phyloP scores from a whole-genome alignment of 2,113 vertebrate species.

The Pseudolaguvia tuberculata region DNA sequence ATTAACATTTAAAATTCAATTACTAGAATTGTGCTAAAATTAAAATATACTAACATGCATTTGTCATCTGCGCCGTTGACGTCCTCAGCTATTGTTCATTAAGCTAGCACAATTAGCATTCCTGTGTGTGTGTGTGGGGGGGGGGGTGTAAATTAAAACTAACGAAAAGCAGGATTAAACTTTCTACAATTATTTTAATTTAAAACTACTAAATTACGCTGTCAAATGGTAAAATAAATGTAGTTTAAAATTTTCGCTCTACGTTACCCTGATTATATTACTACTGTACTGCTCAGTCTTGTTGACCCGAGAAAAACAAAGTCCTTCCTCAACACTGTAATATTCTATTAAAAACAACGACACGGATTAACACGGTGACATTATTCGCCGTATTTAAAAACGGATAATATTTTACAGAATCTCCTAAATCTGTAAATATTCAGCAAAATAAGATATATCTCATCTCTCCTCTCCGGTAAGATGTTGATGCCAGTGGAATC shows the following conservation, averaged over 20 bases:
- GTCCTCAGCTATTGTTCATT: conserved; percentile 42
- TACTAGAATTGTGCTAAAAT: neutral
- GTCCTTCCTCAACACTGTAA: conserved; percentile 18
- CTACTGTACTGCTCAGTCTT: conserved; percentile 5
- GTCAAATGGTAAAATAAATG: neutral
- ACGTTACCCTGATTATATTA: conserved; percentile 23
- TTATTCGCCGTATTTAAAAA: neutral
- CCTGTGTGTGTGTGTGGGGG: no score
- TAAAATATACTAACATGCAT: neutral
- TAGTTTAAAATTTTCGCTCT: neutral
- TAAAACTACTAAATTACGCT: no score
- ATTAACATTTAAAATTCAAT: neutral
- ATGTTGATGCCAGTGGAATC: neutral
- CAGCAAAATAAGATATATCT: conserved; percentile 30
- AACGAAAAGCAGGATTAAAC: neutral
- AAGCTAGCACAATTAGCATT: conserved; percentile 38
- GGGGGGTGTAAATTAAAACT: no score
- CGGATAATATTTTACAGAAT: conserved; percentile 19
- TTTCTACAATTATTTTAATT: neutral
- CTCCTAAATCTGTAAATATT: neutral
- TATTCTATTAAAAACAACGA: conserved; percentile 1
- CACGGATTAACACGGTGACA: neutral
- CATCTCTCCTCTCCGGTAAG: conserved; percentile 49
- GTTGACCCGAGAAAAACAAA: conserved; percentile 39
- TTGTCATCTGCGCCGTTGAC: conserved; percentile 1